A percentile compares a stretch with the other conserved stretches of the same genome.
These are phyloP conservation scores for Caenorhabditis afra DNA, from an alignment of 2,888 invertebrate species.

Conservation along the genomic window DNA sequence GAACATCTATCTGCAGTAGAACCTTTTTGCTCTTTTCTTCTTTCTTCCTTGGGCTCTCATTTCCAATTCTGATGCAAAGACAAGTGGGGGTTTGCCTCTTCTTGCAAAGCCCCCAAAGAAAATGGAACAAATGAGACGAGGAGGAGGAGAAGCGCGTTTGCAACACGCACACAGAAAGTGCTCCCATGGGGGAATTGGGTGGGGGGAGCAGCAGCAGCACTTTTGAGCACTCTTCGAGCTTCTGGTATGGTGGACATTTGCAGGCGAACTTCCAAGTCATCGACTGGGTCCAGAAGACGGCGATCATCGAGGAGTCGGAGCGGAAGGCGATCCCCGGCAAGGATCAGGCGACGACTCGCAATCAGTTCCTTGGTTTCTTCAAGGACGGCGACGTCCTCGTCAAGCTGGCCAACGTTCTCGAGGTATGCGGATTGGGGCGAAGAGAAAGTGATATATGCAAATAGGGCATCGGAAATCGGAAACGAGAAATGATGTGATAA, in stretches of 20 bases:
- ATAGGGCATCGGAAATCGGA: conserved; percentile 16
- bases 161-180: conserved; percentile 10
- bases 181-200: conserved; percentile 18
- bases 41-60: not conserved
- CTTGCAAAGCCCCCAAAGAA: not conserved
- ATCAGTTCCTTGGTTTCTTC: conserved; percentile 77
- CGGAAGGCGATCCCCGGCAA: conserved; percentile 74
- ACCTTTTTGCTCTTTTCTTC: not conserved
- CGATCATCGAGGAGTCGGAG: conserved; percentile 72
- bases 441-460: conserved; percentile 33
- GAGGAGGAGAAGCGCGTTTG: not conserved
- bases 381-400: conserved; percentile 75
- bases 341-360: conserved; percentile 74
- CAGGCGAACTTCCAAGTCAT: conserved; percentile 76
- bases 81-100: conserved; percentile 1
- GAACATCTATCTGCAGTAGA: conserved; percentile 4
- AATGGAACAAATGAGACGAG: conserved; percentile 1
- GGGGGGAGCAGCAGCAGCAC: no score
- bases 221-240: no score
- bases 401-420: conserved; percentile 75
- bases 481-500: not conserved
- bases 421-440: conserved; percentile 45
- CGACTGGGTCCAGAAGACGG: conserved; percentile 73
- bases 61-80: conserved; percentile 17
- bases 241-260: conserved; percentile 17